phyloP scores from a whole-genome alignment of 2,113 vertebrate species.

The Thamnaconus septentrionalis region DNA sequence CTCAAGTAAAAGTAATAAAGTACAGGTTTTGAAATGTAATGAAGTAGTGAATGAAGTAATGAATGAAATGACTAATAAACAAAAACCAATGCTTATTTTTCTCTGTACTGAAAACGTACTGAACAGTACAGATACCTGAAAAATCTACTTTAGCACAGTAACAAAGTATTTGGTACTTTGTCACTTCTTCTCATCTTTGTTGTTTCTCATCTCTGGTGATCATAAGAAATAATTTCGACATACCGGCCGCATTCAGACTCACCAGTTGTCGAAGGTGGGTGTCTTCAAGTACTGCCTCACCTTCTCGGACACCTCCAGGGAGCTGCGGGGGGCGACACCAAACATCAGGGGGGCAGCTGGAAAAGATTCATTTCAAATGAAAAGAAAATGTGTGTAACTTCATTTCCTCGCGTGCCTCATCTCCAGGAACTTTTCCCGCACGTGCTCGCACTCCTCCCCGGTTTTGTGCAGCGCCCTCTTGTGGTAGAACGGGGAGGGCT shows the following conservation, averaged over 20 bases:
- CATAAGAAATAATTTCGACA: too few relatives aligned
- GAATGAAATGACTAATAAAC: too few relatives aligned
- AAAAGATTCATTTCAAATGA: background rate
- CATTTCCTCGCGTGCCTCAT: constrained; percentile 67
- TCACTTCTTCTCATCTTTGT: too few relatives aligned
- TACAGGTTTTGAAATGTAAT: too few relatives aligned
- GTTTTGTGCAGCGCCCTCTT: constrained; percentile 75
- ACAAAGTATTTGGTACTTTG: too few relatives aligned
- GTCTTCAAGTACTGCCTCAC: constrained; percentile 80
- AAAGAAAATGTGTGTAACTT: background rate
- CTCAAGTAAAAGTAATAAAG: too few relatives aligned
- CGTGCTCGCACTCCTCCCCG: constrained; percentile 76
- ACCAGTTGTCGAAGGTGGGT: constrained; percentile 82
- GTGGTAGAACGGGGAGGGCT: constrained; percentile 80
- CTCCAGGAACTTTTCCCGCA: constrained; percentile 75
- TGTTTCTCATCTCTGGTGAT: too few relatives aligned
- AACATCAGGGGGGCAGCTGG: background rate
- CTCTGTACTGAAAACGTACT: too few relatives aligned
- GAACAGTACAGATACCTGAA: too few relatives aligned
- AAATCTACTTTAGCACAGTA: too few relatives aligned
- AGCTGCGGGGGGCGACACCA: constrained; percentile 50
- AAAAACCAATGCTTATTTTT: too few relatives aligned
- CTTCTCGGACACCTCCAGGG: constrained; percentile 78
- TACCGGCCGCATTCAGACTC: constrained; percentile 12
- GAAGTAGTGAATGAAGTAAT: too few relatives aligned